Evolutionary conservation across 2,113 vertebrate genomes (phyloP).

Genomic region (Dasypus novemcinctus): DNA sequence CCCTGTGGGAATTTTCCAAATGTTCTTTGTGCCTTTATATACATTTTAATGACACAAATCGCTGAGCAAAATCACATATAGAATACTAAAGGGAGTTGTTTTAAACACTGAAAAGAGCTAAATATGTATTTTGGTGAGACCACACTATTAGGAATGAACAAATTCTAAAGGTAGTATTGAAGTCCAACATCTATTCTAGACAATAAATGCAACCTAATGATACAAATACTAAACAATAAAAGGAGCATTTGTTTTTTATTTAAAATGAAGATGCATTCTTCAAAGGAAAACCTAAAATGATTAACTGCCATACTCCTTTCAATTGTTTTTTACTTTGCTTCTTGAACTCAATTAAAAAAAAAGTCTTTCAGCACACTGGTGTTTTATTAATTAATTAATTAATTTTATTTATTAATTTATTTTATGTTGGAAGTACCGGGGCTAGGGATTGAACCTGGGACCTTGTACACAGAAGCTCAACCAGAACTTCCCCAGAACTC

Average conservation of each 20-base stretch:
- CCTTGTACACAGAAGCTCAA: no score
- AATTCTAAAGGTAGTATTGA: constrained; percentile 73
- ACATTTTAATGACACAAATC: constrained; percentile 77
- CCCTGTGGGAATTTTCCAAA: constrained; percentile 65
- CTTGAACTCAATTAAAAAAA: constrained; percentile 71
- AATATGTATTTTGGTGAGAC: constrained; percentile 55
- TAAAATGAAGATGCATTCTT: constrained; percentile 79
- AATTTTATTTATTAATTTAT: no score
- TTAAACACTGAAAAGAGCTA: constrained; percentile 63
- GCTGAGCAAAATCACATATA: constrained; percentile 71
- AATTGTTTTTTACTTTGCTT: constrained; percentile 80
- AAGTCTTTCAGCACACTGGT: no score
- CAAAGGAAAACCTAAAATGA: constrained; percentile 77
- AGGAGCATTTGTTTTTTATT: constrained; percentile 76
- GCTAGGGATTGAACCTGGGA: no score
- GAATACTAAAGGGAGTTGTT: constrained; percentile 68
- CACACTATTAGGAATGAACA: constrained; percentile 67
- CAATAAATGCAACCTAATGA: constrained; percentile 66
- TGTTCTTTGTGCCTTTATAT: constrained; percentile 68
- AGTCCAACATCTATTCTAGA: constrained; percentile 62
- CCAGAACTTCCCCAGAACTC: constrained; percentile 38
- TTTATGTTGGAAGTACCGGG: no score
- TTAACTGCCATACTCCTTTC: constrained; percentile 77
- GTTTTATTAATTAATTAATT: no score
- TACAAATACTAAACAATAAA: constrained; percentile 74